Conservation (phyloP, 2,888 invertebrate genomes). For the Teleiodes luculella region DNA sequence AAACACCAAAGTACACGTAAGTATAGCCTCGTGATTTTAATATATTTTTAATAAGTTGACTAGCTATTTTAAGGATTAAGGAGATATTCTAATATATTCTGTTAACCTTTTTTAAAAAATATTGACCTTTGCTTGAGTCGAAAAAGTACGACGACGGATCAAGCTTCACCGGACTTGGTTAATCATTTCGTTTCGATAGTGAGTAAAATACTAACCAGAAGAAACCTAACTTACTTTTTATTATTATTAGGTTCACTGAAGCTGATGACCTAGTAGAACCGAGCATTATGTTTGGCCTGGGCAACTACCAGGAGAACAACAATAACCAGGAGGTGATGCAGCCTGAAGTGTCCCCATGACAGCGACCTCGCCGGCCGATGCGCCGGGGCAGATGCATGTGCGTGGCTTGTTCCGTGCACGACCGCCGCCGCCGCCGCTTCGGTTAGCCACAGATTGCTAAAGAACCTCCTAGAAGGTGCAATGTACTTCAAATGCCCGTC, state of each 20-base stretch:
- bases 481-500: neutral
- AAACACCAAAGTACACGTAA: slow-evolving; percentile 71
- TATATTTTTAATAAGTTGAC: too few species aligned
- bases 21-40: slow-evolving; percentile 37
- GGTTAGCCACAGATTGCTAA: neutral
- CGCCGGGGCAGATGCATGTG: too few species aligned
- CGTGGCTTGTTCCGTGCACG: too few species aligned
- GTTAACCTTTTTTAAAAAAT: too few species aligned
- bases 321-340: neutral
- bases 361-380: neutral
- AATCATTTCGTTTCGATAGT: too few species aligned
- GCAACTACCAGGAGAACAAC: slow-evolving; percentile 6
- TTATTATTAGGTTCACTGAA: neutral
- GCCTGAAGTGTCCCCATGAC: neutral
- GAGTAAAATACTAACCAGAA: too few species aligned
- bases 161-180: too few species aligned
- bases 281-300: neutral
- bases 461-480: neutral
- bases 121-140: too few species aligned
- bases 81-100: too few species aligned
- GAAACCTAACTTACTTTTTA: too few species aligned
- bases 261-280: slow-evolving; percentile 2
- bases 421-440: neutral
- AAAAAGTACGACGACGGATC: too few species aligned
- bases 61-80: too few species aligned